These are phyloP conservation scores for Neotoma lepida DNA, from an alignment of 2,113 vertebrate species.

Conservation along the genomic window DNA sequence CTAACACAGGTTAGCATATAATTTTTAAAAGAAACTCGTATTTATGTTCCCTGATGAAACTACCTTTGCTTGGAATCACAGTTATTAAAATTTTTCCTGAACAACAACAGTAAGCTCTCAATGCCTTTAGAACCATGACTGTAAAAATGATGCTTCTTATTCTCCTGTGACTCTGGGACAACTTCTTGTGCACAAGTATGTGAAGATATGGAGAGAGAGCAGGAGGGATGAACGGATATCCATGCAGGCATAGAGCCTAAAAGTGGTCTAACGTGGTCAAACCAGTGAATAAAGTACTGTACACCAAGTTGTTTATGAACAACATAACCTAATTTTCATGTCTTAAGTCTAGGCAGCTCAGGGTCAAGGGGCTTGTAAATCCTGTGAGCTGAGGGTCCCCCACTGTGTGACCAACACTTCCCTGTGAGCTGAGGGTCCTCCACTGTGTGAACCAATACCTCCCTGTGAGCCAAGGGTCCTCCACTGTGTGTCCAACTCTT, in stretches of 20 bases:
- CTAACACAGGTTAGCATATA: neutral
- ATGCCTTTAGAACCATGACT: neutral
- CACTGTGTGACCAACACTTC: neutral
- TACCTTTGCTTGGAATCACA: neutral
- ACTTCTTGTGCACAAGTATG: neutral
- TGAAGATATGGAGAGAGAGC: neutral
- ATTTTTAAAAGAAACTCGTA: slow-evolving; percentile 11
- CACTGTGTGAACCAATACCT: neutral
- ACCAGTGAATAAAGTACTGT: neutral
- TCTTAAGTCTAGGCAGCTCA: neutral
- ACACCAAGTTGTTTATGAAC: neutral
- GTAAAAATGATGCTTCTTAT: neutral
- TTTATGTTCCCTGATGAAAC: neutral
- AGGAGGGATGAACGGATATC: neutral
- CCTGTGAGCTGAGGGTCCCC: neutral
- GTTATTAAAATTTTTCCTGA: neutral
- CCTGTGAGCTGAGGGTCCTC: neutral
- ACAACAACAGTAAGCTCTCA: neutral
- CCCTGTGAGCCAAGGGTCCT: neutral
- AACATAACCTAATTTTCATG: neutral
- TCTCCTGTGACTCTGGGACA: neutral
- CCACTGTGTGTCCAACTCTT: neutral
- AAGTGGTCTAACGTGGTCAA: neutral
- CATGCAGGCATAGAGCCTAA: neutral
- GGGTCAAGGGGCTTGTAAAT: neutral